Percentiles rank a stretch among this genome's conserved stretches.
These are phyloP conservation scores for Cyphomyrus discorhynchus DNA, from an alignment of 2,113 vertebrate genomes.

Conservation along the genomic window DNA sequence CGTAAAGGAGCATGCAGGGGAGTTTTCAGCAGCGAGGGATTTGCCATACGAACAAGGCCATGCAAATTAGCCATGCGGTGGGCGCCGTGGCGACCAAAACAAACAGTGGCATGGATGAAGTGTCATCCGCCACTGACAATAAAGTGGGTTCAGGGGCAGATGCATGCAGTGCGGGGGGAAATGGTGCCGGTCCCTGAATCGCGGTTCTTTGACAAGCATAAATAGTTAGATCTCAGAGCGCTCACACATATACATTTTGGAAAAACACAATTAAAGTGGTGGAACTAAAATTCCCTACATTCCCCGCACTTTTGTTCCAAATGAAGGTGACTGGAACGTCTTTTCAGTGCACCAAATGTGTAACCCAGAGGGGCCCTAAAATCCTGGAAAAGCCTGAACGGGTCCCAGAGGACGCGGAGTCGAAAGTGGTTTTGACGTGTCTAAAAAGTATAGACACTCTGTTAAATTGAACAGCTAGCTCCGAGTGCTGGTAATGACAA, in stretches of 20 bases:
- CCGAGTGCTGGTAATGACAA: conserved; percentile 2
- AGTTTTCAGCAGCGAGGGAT: background rate
- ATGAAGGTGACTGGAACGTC: background rate
- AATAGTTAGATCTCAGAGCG: background rate
- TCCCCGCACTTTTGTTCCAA: background rate
- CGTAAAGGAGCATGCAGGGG: background rate
- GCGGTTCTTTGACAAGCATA: background rate
- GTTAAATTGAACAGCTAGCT: conserved; percentile 1
- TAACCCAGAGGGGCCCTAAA: conserved; percentile 5
- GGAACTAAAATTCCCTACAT: background rate
- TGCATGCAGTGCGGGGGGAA: background rate
- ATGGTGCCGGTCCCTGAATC: background rate
- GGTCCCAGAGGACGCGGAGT: background rate
- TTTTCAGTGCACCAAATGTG: background rate
- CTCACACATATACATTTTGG: background rate
- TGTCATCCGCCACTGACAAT: background rate
- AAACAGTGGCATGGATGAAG: background rate
- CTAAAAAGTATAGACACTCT: conserved; percentile 11
- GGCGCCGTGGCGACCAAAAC: background rate
- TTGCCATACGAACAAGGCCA: background rate
- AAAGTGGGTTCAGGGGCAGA: background rate
- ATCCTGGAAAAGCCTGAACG: conserved; percentile 8
- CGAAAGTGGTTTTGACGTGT: conserved; percentile 15
- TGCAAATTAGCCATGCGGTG: background rate
- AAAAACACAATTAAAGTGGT: conserved; percentile 12